phyloP scores from a whole-genome alignment of 64 coral and sea anemone genomes.

The Acropora yongei region DNA sequence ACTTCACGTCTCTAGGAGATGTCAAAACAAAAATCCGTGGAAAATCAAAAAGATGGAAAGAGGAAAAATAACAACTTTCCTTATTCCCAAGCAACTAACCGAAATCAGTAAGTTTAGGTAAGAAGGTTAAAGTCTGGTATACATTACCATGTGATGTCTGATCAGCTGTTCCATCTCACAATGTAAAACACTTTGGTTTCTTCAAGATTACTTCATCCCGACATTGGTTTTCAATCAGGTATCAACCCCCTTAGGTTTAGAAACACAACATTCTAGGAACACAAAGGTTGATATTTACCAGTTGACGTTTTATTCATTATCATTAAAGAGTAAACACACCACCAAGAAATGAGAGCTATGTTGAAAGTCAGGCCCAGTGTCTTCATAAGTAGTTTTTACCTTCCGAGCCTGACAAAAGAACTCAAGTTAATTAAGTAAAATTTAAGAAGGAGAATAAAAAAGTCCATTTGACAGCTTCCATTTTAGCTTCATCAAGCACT shows the following conservation, averaged over 20 bases:
- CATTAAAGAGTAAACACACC: not conserved
- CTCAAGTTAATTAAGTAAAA: conserved; percentile 13
- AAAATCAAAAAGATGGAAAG: conserved; percentile 32
- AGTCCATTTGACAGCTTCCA: conserved; percentile 21
- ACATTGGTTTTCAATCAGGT: conserved; percentile 2
- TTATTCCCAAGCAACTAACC: conserved; percentile 30
- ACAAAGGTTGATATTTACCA: conserved; percentile 11
- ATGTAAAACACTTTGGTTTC: not conserved
- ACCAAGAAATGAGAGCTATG: conserved; percentile 6
- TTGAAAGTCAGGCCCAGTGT: conserved; percentile 39
- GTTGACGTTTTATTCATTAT: not conserved
- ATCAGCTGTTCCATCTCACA: conserved; percentile 1
- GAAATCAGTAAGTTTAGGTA: conserved; percentile 13
- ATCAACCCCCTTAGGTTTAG: not conserved
- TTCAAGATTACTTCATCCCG: conserved; percentile 17
- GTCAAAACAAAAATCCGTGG: conserved; percentile 34
- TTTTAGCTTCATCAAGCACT: too few species aligned
- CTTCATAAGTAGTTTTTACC: conserved; percentile 2
- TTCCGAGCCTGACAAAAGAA: not conserved
- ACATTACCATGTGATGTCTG: not conserved
- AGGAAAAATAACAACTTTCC: conserved; percentile 18
- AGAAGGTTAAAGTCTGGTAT: not conserved
- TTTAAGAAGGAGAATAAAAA: conserved; percentile 48
- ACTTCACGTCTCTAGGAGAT: conserved; percentile 18
- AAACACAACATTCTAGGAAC: not conserved